phyloP scores from a whole-genome alignment of 2,888 invertebrate genomes.

The Portevinia maculata region DNA sequence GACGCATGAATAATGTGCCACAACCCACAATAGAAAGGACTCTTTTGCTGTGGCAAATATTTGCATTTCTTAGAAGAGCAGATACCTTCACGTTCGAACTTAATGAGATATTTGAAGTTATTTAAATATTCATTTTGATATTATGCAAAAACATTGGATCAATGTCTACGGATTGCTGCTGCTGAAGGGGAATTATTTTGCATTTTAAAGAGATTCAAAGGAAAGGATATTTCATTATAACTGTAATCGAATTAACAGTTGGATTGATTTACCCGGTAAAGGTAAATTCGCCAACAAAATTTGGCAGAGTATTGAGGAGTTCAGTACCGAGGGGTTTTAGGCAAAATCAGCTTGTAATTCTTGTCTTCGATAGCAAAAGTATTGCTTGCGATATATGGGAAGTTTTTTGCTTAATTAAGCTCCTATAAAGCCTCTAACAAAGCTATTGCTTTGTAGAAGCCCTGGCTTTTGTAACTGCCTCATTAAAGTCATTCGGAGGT shows the following conservation, averaged over 20 bases:
- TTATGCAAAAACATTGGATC: background rate
- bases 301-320: no score
- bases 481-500: no score
- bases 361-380: no score
- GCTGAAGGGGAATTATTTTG: slow-evolving; percentile 24
- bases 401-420: no score
- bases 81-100: slow-evolving; percentile 15
- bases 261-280: background rate
- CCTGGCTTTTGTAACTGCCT: no score
- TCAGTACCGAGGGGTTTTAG: no score
- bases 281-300: background rate
- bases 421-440: no score
- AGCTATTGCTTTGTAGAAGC: no score
- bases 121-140: slow-evolving; percentile 54
- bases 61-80: slow-evolving; percentile 34
- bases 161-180: slow-evolving; percentile 12
- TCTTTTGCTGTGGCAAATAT: slow-evolving; percentile 27
- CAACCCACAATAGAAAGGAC: slow-evolving; percentile 19
- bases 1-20: slow-evolving; percentile 33
- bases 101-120: slow-evolving; percentile 53
- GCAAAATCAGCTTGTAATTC: no score
- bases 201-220: background rate
- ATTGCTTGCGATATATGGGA: no score
- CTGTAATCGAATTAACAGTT: background rate
- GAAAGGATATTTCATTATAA: background rate